Evolutionary conservation across 2,888 invertebrate genomes (phyloP), one percentile per base, ranked within the genome.

Genomic region (Trachelus iudaicus): DNA sequence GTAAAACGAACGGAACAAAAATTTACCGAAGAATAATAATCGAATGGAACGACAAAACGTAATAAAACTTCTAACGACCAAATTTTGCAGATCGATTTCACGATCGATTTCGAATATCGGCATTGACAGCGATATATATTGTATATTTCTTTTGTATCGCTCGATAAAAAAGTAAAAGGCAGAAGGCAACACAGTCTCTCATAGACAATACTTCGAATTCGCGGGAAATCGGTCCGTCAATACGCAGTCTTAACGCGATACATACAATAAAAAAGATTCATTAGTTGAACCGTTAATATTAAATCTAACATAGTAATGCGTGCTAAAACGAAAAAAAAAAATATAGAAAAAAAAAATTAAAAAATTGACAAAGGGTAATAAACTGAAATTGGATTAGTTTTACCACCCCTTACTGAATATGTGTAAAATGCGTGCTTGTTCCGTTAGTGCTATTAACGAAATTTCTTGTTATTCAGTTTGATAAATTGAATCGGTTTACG

Each of bases 341-440:
- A 30, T 9, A 12, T 12, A 30, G 34, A n/a, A 73, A 73, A n/a
- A 73, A 73, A 73, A 31, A 73, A 34, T 34, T 75, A 77, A 75
- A 75, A 34, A 76, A 75, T 37, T 37, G 31, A 77, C 23, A 1
- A 31, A 71, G 34, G 33, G 74, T 34, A 73, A 74, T 75, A 75
- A 73, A 75, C 68, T 33, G 56, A 56, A 80, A 81, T 74, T 76
- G 77, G 56, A 77, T 56, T 56, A 23, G 23, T 56, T 56, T 9
- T 56, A 56, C 9, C 23, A 15, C 23, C 56, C 56, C 56, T 23
- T 23, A 23, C 23, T 56, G 56, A 23, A 56, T 23, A 56, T n/a
- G 56, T 23, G 56, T 68, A 78, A 78, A 82, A 80, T 77, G 81
- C 79, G 80, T 77, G 79, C 80, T 80, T 81, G 80, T 77, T 78